These are phyloP conservation scores for Clamator glandarius DNA, from an alignment of 2,797 vertebrate species.

Conservation along the genomic window DNA sequence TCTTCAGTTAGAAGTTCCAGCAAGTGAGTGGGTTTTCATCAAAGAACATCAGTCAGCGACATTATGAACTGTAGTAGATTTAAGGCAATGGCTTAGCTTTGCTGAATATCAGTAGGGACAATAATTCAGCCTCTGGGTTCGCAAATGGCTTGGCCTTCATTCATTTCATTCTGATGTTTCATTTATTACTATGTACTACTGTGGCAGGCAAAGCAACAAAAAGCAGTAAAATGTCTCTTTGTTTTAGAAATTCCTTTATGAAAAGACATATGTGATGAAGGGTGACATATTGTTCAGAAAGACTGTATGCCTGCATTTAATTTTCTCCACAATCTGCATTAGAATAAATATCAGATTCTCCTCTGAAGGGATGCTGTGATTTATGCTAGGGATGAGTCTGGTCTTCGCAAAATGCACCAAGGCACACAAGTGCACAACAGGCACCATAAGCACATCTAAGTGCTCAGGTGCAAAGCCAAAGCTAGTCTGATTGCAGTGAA, in stretches of 20 bases:
- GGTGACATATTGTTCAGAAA: background rate
- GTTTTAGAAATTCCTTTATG: background rate
- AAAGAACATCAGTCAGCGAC: fast-evolving
- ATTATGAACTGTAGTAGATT: too few relatives aligned
- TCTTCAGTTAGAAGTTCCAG: background rate
- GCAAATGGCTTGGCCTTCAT: too few relatives aligned
- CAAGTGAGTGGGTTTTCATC: background rate
- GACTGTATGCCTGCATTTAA: fast-evolving
- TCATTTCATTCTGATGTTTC: background rate
- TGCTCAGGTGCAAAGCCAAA: background rate
- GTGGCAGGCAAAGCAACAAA: background rate
- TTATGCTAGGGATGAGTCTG: background rate
- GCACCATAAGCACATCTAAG: fast-evolving
- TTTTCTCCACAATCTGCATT: background rate
- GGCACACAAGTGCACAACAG: fast-evolving
- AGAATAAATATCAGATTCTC: background rate
- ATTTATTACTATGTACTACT: background rate
- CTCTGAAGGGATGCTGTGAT: background rate
- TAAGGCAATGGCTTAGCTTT: background rate
- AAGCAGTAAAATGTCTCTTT: background rate
- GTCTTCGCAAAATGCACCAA: background rate
- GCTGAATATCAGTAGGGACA: background rate
- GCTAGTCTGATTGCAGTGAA: background rate
- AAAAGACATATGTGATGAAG: background rate
- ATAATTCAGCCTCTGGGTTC: background rate